Base-by-base conservation (phyloP, 2,888 invertebrate genomes). In the Andricus quercusramuli region DNA sequence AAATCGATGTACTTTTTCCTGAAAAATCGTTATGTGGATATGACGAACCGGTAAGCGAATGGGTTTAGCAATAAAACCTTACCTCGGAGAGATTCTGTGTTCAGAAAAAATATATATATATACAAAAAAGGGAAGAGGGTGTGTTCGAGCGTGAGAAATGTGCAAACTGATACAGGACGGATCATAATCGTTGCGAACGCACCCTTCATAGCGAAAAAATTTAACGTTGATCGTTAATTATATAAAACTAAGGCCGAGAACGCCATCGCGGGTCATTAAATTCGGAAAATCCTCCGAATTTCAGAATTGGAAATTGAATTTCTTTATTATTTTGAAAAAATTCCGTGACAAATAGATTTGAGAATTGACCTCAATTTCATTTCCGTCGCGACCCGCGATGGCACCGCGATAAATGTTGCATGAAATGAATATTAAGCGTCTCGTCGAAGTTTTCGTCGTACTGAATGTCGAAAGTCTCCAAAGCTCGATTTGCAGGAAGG, bases 331-430 rank as follows among this genome's bases (percentile, higher is more conserved):
- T 32, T 37, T 8, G 8, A 37, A 37, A 37, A 3, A 62, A 62
- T 37, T 6, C 6, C 37, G 8, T 37, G 13, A 3, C 25, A 62
- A 56, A 29, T 32, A 56, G 20, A 13, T 32, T 74, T 37, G n/a
- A 74, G 13, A 74, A 56, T 74, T 13, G 32, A 32, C 2, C 17
- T 13, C 3, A 47, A 51, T 17, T 51, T 51, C 6, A 20, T 74
- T 74, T 74, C 82, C 79, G 76, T 80, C 79, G 82, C 84, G 88
- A 88, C 84, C 85, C 85, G 83, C 86, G 86, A 87, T 82, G 82
- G 85, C 84, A 86, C 83, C 84, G 84, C 82, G 84, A 86, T 89
- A 88, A 88, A 89, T 88, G 88, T 89, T 88, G 86, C 88, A 88
- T 87, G 88, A 88, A 86, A 87, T 86, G 89, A 88, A 87, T 89